phyloP scores from a whole-genome alignment of 2,797 vertebrate species.

The Enteromius mattozi region DNA sequence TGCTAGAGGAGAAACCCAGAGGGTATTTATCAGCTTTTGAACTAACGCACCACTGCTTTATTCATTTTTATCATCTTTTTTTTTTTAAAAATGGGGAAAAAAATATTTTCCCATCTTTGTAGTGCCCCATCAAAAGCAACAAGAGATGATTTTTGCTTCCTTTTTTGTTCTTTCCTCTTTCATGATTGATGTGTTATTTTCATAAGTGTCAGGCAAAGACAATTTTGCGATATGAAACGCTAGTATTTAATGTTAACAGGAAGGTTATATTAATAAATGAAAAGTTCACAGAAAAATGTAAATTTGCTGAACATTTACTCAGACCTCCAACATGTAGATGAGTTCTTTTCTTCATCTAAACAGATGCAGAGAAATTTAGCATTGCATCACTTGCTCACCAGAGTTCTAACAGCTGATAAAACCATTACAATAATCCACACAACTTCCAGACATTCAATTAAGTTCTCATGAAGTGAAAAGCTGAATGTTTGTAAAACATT shows the following conservation, averaged over 20 bases:
- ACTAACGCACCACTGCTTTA: conserved; percentile 61
- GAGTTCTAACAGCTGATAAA: not conserved
- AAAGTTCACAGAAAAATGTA: not conserved
- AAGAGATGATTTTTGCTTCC: conserved; percentile 47
- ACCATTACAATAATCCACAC: not conserved
- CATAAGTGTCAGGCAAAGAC: conserved; percentile 28
- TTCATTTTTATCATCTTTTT: conserved; percentile 59
- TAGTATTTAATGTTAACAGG: not conserved
- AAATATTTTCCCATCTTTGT: conserved; percentile 48
- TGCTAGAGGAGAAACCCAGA: conserved; percentile 56
- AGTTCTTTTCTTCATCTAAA: not conserved
- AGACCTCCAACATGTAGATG: not conserved
- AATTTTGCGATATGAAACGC: conserved; percentile 23
- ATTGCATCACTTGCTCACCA: not conserved
- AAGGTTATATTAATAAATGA: not conserved
- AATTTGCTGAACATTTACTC: not conserved
- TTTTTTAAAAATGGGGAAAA: not conserved
- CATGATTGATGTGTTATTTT: conserved; percentile 29
- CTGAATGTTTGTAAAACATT: not conserved
- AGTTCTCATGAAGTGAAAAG: not conserved
- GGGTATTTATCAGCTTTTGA: conserved; percentile 64
- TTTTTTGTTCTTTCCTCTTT: not conserved
- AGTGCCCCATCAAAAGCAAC: conserved; percentile 52
- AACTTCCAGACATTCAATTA: not conserved
- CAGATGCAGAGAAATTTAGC: not conserved